Evolutionary conservation across 2,888 invertebrate genomes (phyloP), one percentile per base, ranked within the genome.

Genomic region (Machimus rusticus): DNA sequence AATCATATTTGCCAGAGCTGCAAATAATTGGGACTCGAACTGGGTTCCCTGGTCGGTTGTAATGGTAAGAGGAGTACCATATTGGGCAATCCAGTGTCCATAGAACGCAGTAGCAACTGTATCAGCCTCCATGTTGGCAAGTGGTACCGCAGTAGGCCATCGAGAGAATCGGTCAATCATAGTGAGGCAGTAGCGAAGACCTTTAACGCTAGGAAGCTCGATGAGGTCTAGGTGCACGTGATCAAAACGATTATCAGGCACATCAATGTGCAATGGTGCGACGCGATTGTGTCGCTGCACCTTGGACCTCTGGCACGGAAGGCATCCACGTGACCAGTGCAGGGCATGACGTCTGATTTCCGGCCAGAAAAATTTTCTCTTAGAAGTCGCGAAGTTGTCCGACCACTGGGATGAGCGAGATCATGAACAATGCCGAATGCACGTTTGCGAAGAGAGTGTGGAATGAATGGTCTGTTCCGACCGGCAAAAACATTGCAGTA

Each of bases 51-150:
- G 74, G 28, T 88, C 87, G 0, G 87, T 87, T 1, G 86, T 81
- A 1, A 88, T 87, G 12, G 51, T 76, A 23, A 39, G 31, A 9
- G 88, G 88, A 23, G 81, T 46, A 16, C 88, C 88, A 43, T 78
- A 88, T 23, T 79, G 34, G 5, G 87, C 28, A 5, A 89, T 86
- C 86, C 81, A 88, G 12, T 86, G 16, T 1, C 12, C 23, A 28
- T 46, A 84, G 1, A 88, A 9, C 0, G 87, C 87, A 2, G 85
- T 78, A 0, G 89, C 89, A 0, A 90, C 88, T 6, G 90, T 89
- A n/a, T 87, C 77, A n/a, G 87, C 85, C 14, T 39, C 55, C 12
- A 87, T 85, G 28, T 89, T 76, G 6, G 5, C 4, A 9, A 89
- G 46, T 8, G 87, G 88, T 31, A 85, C 74, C 4, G 88, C 88